Evolutionary conservation across 2,113 vertebrate genomes (phyloP), one percentile per base, ranked within the genome.

Genomic region (Rissa tridactyla): DNA sequence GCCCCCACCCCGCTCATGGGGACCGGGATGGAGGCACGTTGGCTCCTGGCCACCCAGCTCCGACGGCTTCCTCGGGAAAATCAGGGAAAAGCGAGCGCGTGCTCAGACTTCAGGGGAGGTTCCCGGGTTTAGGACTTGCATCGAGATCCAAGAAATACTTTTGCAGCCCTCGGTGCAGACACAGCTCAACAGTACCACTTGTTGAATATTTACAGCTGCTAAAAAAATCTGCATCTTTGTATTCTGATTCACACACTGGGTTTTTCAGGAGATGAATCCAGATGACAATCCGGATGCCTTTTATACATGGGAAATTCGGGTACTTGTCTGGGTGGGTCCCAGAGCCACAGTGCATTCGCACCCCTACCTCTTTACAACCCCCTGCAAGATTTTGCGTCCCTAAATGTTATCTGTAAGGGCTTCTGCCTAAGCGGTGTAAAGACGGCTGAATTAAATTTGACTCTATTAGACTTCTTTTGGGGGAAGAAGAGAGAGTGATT

Each of bases 1-100:
- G 51, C n/a, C 30, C 29, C 7, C 27, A 49, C 32, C 73, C 72
- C 3, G 34, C 75, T 46, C 21, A 2, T 7, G 2, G 25, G 26
- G 34, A 54, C 40, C 2, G 6, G n/a, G 44, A 42, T 0, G 60
- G 60, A 55, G 57, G n/a, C 34, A 4, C 22, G 0, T 1, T 7
- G 3, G 38, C 75, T 64, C 49, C 66, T 2, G 3, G 22, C 47
- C 7, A 49, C 12, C 47, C 29, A 9, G 49, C 42, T 65, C 38
- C 6, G 6, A 5, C 4, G 3, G 65, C 42, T 36, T 84, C 8
- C 65, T 42, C 0, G 2, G 58, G 66, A 44, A 36, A 27, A 58
- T 9, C 20, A 10, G 21, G 58, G 86, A 27, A 8, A 30, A n/a
- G 16, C 1, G 18, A 17, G 44, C 0, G 5, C 2, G 22, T 29